phyloP scores from a whole-genome alignment of 2,888 invertebrate genomes.

The Hydrotaea cyrtoneurina region DNA sequence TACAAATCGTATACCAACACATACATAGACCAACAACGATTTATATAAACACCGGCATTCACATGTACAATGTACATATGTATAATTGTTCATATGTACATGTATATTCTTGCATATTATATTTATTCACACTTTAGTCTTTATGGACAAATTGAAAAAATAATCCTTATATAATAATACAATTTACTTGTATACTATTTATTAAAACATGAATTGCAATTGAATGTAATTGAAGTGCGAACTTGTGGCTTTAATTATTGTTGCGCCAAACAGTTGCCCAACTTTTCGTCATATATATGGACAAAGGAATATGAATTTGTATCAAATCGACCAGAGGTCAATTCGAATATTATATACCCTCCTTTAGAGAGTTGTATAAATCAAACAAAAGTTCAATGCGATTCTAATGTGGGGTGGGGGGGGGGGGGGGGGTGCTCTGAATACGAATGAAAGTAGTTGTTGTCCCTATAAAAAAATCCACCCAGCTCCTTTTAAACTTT shows the following conservation, averaged over 20 bases:
- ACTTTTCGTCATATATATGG: too few species aligned
- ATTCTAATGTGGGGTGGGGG: too few species aligned
- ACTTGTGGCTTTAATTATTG: background rate
- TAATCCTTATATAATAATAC: slow-evolving; percentile 26
- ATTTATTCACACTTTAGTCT: slow-evolving; percentile 2
- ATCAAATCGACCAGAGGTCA: too few species aligned
- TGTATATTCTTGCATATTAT: background rate
- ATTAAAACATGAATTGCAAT: slow-evolving; percentile 54
- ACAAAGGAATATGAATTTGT: too few species aligned
- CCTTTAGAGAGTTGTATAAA: too few species aligned
- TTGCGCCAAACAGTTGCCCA: background rate
- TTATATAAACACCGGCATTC: too few species aligned
- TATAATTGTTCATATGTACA: background rate
- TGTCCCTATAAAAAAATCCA: too few species aligned
- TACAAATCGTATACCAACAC: background rate
- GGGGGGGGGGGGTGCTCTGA: too few species aligned
- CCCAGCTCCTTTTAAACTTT: too few species aligned
- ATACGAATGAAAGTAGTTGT: too few species aligned
- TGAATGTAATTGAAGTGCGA: slow-evolving; percentile 49
- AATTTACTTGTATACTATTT: slow-evolving; percentile 40
- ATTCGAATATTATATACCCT: too few species aligned
- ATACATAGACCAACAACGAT: background rate
- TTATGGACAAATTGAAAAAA: slow-evolving; percentile 16
- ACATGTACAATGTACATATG: background rate
- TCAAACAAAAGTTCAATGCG: too few species aligned